Evolutionary conservation across 2,113 vertebrate genomes (phyloP).

Genomic region (Microcebus jonahi): DNA sequence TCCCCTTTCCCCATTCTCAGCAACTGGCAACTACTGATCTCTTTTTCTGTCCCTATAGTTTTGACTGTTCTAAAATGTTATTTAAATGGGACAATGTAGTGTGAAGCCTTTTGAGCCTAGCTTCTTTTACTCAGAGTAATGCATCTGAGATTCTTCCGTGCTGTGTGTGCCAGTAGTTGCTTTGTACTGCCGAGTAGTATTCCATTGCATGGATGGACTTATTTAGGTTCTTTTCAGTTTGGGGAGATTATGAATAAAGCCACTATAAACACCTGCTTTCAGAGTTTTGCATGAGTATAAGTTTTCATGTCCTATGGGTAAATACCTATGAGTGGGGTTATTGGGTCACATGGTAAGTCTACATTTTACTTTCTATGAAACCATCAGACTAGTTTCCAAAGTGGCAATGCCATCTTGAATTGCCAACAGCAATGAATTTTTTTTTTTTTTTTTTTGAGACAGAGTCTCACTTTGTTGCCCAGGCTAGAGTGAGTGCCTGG

Average conservation of each 20-base stretch:
- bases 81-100: neutral
- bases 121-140: neutral
- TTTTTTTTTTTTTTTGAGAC: too few relatives aligned
- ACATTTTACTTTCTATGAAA: neutral
- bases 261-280: neutral
- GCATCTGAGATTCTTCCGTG: neutral
- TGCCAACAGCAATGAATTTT: neutral
- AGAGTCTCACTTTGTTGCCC: too few relatives aligned
- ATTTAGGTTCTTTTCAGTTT: neutral
- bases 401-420: neutral
- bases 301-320: neutral
- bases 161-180: neutral
- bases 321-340: neutral
- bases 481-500: too few relatives aligned
- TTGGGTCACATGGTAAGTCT: neutral
- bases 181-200: neutral
- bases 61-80: neutral
- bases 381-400: neutral
- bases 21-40: neutral
- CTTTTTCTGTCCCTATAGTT: neutral
- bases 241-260: neutral
- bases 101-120: neutral
- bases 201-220: neutral
- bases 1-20: neutral
- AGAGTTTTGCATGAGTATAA: neutral